Conservation (phyloP, 2,888 invertebrate species). For the Chydorus sphaericus region DNA sequence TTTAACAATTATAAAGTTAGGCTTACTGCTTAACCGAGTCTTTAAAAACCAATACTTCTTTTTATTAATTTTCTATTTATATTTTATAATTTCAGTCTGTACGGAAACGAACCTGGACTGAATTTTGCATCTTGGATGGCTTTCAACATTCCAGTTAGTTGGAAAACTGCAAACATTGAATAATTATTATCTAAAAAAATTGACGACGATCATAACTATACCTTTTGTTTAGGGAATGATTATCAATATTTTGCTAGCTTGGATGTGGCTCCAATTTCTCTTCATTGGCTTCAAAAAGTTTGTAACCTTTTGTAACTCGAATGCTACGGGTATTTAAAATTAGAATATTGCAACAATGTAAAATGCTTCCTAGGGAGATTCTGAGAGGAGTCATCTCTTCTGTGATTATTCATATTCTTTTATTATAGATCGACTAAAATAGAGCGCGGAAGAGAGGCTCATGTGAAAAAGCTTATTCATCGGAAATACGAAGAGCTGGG, state of each 20-base stretch:
- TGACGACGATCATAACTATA: too few relatives aligned
- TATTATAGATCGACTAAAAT: not conserved
- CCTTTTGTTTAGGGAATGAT: too few relatives aligned
- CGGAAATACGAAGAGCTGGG: constrained; percentile 64
- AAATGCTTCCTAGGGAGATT: too few relatives aligned
- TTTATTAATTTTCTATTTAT: too few relatives aligned
- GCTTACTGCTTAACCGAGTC: too few relatives aligned
- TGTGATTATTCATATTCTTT: not conserved
- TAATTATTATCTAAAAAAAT: too few relatives aligned
- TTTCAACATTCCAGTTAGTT: constrained; percentile 67
- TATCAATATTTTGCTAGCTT: constrained; percentile 56
- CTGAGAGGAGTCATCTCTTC: too few relatives aligned
- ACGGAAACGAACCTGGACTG: constrained; percentile 42
- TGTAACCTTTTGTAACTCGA: not conserved
- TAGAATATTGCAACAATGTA: not conserved
- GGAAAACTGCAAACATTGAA: too few relatives aligned
- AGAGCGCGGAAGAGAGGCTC: not conserved
- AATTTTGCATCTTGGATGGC: constrained; percentile 78
- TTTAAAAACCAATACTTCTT: too few relatives aligned
- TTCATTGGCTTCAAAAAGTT: constrained; percentile 37
- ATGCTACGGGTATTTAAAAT: not conserved
- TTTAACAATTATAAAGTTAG: too few relatives aligned
- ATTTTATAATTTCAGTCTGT: constrained; percentile 34
- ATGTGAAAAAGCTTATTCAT: constrained; percentile 53
- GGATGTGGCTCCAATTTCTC: constrained; percentile 61